A percentile compares a stretch with the other conserved stretches of the same genome.
Evolutionary conservation across 2,113 vertebrate species (phyloP).

Genomic region (Pygoscelis adeliae): DNA sequence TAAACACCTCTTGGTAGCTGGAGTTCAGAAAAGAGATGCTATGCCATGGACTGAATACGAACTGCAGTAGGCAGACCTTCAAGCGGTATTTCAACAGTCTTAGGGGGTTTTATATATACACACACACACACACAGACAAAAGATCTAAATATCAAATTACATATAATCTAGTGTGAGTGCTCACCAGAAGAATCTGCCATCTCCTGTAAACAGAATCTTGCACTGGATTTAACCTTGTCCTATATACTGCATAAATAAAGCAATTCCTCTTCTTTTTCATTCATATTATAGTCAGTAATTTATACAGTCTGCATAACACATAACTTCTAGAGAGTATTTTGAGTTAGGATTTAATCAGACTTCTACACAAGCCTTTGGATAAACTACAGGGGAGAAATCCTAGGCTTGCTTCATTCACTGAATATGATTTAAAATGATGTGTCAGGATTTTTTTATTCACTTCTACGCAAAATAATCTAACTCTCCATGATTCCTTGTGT

Average conservation of each 20-base stretch:
- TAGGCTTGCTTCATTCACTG: background rate
- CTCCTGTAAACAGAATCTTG: background rate
- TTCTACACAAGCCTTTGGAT: background rate
- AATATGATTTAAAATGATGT: background rate
- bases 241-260: background rate
- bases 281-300: background rate
- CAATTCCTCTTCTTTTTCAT: background rate
- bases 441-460: background rate
- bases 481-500: background rate
- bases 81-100: background rate
- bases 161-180: background rate
- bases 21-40: background rate
- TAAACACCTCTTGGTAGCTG: background rate
- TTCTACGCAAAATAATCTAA: background rate
- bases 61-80: background rate
- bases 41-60: background rate
- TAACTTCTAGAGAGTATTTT: background rate
- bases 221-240: background rate
- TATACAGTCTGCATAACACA: background rate
- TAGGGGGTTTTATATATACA: background rate
- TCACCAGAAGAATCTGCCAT: background rate
- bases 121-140: background rate
- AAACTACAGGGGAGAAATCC: background rate
- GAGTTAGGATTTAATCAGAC: background rate
- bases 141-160: background rate